phyloP scores from a whole-genome alignment of 2,888 invertebrate species.

The Epinotia brunnichana region DNA sequence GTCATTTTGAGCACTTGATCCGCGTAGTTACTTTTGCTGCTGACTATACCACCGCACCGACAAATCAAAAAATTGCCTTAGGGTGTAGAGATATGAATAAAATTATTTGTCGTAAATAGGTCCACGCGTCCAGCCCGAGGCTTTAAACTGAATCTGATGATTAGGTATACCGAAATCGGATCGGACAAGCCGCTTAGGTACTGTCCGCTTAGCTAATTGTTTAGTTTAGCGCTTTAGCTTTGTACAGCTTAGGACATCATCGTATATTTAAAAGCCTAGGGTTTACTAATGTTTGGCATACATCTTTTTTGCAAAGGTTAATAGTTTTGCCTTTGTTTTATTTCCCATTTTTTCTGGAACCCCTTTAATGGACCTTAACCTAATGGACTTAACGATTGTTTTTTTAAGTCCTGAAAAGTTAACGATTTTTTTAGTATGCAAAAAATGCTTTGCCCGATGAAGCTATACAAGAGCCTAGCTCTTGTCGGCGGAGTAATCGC shows the following conservation, averaged over 20 bases:
- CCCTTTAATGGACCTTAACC: too few species aligned
- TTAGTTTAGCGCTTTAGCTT: conserved; percentile 51
- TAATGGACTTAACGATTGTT: too few species aligned
- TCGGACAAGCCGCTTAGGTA: conserved; percentile 64
- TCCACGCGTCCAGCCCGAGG: conserved; percentile 22
- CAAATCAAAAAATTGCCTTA: too few species aligned
- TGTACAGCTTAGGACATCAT: neutral
- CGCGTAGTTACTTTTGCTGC: too few species aligned
- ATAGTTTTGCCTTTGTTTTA: neutral
- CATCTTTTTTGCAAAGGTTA: neutral
- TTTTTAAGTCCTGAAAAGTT: too few species aligned
- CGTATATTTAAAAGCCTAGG: neutral
- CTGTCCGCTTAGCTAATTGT: conserved; percentile 60
- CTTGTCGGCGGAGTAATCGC: too few species aligned
- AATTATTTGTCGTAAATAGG: neutral
- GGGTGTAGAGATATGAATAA: too few species aligned
- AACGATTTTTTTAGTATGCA: too few species aligned
- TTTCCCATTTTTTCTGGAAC: neutral
- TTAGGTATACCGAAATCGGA: conserved; percentile 54
- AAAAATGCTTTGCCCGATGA: too few species aligned
- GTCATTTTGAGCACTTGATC: too few species aligned
- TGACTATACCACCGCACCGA: too few species aligned
- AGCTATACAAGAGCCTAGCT: too few species aligned
- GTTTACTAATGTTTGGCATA: neutral
- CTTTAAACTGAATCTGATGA: conserved; percentile 48